phyloP scores from a whole-genome alignment of 2,888 invertebrate genomes.

The Cryptus armator region DNA sequence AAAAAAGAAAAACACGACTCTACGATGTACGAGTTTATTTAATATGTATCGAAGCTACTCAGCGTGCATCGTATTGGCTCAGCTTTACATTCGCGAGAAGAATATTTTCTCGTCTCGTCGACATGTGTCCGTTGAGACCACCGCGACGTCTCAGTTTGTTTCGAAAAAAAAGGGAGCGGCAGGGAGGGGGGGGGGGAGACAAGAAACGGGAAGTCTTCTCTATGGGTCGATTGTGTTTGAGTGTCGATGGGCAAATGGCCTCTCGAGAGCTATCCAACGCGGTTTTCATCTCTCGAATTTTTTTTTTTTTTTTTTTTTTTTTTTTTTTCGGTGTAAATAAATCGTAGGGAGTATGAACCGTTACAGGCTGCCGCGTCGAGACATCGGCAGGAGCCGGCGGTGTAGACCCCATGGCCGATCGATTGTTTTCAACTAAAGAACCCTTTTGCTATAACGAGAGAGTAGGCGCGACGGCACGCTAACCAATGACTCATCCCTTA shows the following conservation, averaged over 20 bases:
- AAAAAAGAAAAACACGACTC: not conserved
- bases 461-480: conserved; percentile 23
- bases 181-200: not conserved
- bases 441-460: conserved; percentile 19
- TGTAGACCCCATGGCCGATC: conserved; percentile 18
- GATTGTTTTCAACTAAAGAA: conserved; percentile 18
- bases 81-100: not conserved
- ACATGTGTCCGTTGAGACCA: conserved; percentile 28
- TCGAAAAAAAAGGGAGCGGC: not conserved
- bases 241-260: conserved; percentile 4
- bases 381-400: not conserved
- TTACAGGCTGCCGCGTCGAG: conserved; percentile 11
- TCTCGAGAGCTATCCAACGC: not conserved
- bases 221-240: conserved; percentile 19
- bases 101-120: not conserved
- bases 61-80: not conserved
- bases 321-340: not conserved
- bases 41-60: not conserved
- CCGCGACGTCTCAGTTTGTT: conserved; percentile 19
- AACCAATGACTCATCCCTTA: conserved; percentile 58
- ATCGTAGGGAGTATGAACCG: not conserved
- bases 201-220: conserved; percentile 9
- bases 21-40: not conserved
- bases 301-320: not conserved
- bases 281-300: not conserved